These are phyloP conservation scores for Tetraneura akinire DNA, from an alignment of 1,140 invertebrate species.

Conservation along the genomic window DNA sequence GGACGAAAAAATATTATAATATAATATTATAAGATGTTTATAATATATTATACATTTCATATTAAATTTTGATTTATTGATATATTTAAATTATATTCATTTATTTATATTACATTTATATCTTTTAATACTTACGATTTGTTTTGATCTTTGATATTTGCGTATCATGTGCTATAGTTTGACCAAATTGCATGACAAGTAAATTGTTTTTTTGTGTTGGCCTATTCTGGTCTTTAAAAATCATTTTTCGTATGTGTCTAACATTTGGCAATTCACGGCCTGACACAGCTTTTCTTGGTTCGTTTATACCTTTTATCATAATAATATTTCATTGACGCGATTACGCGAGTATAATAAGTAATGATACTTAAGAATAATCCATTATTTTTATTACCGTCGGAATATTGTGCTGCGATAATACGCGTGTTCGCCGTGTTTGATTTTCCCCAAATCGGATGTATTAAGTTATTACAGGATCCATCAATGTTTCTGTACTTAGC, in stretches of 20 bases:
- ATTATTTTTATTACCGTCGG: constrained; percentile 68
- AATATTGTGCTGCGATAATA: constrained; percentile 77
- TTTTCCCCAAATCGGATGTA: constrained; percentile 71
- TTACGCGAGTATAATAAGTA: no score
- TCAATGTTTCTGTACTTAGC: constrained; percentile 73
- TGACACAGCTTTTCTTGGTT: constrained; percentile 13
- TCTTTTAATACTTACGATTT: neutral
- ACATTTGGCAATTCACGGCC: constrained; percentile 12
- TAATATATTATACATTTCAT: no score
- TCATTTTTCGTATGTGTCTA: neutral
- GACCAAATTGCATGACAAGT: constrained; percentile 13
- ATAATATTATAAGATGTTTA: no score
- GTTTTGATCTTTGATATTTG: no score
- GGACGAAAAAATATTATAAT: no score
- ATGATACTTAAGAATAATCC: neutral
- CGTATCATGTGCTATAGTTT: constrained; percentile 28
- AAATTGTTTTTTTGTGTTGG: neutral
- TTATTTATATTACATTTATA: no score
- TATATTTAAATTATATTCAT: no score
- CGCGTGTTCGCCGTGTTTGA: constrained; percentile 74
- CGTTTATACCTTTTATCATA: neutral
- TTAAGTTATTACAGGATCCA: constrained; percentile 83
- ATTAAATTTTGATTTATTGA: no score
- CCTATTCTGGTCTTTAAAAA: neutral
- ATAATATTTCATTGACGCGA: no score